These are phyloP conservation scores for Ptilonorhynchus violaceus DNA, from an alignment of 2,113 vertebrate genomes.

Conservation along the genomic window DNA sequence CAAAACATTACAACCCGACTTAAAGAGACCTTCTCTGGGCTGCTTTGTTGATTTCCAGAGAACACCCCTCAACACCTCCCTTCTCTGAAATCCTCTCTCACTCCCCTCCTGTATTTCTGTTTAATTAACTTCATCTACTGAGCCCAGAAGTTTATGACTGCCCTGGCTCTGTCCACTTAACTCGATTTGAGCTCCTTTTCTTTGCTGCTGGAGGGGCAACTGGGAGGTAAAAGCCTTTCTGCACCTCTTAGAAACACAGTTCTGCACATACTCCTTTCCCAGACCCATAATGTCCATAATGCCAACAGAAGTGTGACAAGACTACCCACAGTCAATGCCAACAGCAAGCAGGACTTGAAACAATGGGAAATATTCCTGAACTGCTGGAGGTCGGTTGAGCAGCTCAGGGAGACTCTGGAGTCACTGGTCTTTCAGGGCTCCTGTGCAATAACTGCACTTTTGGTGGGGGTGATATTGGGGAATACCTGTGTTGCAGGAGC, in stretches of 20 bases:
- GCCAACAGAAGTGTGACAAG: background rate
- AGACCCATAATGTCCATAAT: background rate
- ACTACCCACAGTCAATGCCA: background rate
- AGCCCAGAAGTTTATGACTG: background rate
- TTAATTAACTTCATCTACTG: background rate
- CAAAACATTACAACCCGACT: background rate
- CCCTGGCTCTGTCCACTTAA: background rate
- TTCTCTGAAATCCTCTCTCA: background rate
- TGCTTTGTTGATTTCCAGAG: background rate
- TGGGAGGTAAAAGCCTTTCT: background rate
- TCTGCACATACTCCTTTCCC: background rate
- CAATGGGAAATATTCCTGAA: accelerated
- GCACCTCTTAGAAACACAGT: background rate
- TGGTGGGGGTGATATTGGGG: background rate
- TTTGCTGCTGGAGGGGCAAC: background rate
- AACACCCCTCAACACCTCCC: background rate
- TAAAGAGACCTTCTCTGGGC: background rate
- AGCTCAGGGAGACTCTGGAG: background rate
- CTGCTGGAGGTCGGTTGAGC: background rate
- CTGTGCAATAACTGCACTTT: background rate
- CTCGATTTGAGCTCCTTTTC: background rate
- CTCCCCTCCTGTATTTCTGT: background rate
- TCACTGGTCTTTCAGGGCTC: background rate
- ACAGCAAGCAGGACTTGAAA: background rate
- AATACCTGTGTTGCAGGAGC: background rate